phyloP scores from a whole-genome alignment of 2,113 vertebrate genomes.

The Caretta caretta region DNA sequence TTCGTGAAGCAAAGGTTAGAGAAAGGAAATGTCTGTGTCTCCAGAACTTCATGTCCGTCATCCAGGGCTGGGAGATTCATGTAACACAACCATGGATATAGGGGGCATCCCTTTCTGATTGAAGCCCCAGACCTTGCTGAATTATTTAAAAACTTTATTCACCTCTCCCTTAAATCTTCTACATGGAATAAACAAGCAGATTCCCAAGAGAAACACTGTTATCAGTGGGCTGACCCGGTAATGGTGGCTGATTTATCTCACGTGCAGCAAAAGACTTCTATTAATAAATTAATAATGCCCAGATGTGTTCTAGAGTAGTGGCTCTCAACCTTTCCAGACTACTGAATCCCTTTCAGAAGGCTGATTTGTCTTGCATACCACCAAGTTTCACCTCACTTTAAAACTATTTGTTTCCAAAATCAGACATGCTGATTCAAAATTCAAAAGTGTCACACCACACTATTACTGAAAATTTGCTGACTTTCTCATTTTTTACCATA shows the following conservation, averaged over 20 bases:
- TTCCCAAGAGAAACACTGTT: not conserved
- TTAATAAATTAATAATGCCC: not conserved
- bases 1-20: constrained; percentile 78
- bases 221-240: not conserved
- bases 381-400: too few relatives aligned
- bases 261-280: not conserved
- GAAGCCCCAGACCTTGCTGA: not conserved
- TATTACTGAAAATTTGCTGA: too few relatives aligned
- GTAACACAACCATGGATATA: not conserved
- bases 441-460: too few relatives aligned
- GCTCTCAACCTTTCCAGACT: too few relatives aligned
- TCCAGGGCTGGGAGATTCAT: not conserved
- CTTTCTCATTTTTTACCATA: too few relatives aligned
- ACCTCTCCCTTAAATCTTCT: not conserved
- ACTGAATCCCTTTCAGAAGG: too few relatives aligned
- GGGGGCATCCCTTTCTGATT: not conserved
- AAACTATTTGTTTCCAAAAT: too few relatives aligned
- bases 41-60: not conserved
- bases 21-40: constrained; percentile 32
- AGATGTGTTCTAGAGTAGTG: not conserved
- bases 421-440: too few relatives aligned
- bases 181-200: not conserved
- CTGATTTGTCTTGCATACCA: too few relatives aligned
- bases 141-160: not conserved
- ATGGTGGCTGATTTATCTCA: not conserved